Conservation (phyloP, 2,113 vertebrate genomes). For the Cichladusa arquata region DNA sequence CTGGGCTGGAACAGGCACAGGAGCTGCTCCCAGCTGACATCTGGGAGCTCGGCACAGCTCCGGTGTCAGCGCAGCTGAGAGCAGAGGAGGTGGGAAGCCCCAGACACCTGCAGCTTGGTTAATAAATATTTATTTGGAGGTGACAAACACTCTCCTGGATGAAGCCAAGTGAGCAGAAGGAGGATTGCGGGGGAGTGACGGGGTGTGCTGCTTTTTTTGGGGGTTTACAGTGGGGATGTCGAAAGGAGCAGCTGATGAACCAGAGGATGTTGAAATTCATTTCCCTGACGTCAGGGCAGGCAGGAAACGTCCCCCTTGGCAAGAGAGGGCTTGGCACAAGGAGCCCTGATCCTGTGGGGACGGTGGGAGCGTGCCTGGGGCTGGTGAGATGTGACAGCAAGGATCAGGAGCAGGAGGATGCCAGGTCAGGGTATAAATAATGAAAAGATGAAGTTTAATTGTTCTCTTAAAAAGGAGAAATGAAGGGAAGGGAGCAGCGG, state of each 20-base stretch:
- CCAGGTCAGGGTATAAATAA: background rate
- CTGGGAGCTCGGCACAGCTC: constrained; percentile 5
- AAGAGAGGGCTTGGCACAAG: background rate
- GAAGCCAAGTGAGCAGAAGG: constrained; percentile 20
- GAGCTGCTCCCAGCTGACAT: background rate
- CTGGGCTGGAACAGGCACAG: background rate
- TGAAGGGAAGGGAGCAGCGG: background rate
- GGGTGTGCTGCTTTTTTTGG: constrained; percentile 15
- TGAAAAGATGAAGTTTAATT: background rate
- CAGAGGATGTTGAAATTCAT: constrained; percentile 6
- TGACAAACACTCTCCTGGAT: background rate
- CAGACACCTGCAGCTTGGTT: constrained; percentile 37
- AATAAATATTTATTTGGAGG: constrained; percentile 57
- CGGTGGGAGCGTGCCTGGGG: background rate
- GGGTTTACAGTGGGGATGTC: background rate
- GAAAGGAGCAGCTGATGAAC: constrained; percentile 40
- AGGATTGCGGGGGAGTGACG: background rate
- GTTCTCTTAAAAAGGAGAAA: background rate
- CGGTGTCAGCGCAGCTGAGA: background rate
- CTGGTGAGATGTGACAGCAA: background rate
- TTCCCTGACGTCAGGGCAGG: background rate
- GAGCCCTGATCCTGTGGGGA: background rate
- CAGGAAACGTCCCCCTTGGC: background rate
- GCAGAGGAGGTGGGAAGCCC: constrained; percentile 49
- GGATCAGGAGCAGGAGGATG: background rate